Conservation (phyloP, 1,140 invertebrate species). For the Lithobius niger region DNA sequence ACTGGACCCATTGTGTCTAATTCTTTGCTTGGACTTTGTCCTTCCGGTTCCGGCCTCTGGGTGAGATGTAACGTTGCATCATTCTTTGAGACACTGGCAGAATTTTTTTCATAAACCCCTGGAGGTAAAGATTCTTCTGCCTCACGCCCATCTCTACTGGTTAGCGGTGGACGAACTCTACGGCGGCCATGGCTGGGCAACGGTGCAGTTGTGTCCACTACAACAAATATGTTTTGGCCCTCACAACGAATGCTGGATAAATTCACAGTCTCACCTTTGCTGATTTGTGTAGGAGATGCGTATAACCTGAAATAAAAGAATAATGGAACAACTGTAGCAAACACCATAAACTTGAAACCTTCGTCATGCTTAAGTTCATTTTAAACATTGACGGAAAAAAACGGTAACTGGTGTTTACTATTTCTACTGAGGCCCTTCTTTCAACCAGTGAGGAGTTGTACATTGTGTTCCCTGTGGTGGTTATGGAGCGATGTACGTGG, state of each 20-base stretch:
- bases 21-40: background rate
- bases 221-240: constrained; percentile 43
- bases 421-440: too few relatives aligned
- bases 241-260: constrained; percentile 41
- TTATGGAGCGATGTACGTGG: too few relatives aligned
- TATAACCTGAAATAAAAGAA: constrained; percentile 36
- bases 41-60: constrained; percentile 2
- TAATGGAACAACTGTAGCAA: too few relatives aligned
- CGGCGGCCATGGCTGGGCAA: constrained; percentile 26
- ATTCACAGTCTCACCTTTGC: constrained; percentile 40
- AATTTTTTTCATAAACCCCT: constrained; percentile 8
- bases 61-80: background rate
- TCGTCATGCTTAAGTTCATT: too few relatives aligned
- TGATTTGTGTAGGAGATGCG: constrained; percentile 40
- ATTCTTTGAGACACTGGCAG: background rate
- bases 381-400: too few relatives aligned
- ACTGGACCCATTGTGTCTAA: constrained; percentile 24
- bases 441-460: too few relatives aligned
- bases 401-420: too few relatives aligned
- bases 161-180: constrained; percentile 11
- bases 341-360: too few relatives aligned
- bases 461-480: too few relatives aligned
- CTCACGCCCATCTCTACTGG: constrained; percentile 22
- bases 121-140: too few relatives aligned
- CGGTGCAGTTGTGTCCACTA: constrained; percentile 48